Conservation (phyloP, 92 coral and sea anemone genomes). For the Heliopora coerulea region DNA sequence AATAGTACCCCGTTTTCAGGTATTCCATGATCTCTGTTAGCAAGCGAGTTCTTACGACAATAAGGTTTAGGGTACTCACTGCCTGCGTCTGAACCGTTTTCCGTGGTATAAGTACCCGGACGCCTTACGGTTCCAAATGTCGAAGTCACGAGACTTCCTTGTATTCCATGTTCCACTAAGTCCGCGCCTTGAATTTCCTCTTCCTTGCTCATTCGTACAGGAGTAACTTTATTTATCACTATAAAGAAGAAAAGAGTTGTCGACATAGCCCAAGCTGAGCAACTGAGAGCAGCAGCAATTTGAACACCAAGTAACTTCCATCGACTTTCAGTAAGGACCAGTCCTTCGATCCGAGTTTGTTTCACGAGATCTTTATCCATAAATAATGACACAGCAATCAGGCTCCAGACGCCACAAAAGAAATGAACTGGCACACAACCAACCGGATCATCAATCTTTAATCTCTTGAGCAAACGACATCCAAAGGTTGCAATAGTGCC, state of each 20-base stretch:
- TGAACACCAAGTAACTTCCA: constrained; percentile 5
- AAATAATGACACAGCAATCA: constrained; percentile 69
- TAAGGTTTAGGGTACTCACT: too few relatives aligned
- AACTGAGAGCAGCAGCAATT: background rate
- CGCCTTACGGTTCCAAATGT: background rate
- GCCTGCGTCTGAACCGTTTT: too few relatives aligned
- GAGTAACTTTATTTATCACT: constrained; percentile 55
- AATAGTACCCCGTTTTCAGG: too few relatives aligned
- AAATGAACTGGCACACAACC: constrained; percentile 78
- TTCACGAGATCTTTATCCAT: constrained; percentile 59
- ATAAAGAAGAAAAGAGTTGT: constrained; percentile 29
- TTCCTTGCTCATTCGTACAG: constrained; percentile 66
- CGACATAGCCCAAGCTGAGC: background rate
- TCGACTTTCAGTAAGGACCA: background rate
- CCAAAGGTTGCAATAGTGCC: constrained; percentile 68
- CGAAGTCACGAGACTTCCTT: background rate
- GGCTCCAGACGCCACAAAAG: constrained; percentile 77
- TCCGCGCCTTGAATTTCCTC: constrained; percentile 77
- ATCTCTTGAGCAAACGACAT: constrained; percentile 52
- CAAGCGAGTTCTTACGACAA: too few relatives aligned
- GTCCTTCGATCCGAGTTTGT: background rate
- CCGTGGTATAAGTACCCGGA: background rate
- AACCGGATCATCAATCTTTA: constrained; percentile 80
- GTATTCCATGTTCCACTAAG: constrained; percentile 67
- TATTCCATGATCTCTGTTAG: too few relatives aligned